phyloP scores from a whole-genome alignment of 64 coral and sea anemone species.

The Montipora sp. region DNA sequence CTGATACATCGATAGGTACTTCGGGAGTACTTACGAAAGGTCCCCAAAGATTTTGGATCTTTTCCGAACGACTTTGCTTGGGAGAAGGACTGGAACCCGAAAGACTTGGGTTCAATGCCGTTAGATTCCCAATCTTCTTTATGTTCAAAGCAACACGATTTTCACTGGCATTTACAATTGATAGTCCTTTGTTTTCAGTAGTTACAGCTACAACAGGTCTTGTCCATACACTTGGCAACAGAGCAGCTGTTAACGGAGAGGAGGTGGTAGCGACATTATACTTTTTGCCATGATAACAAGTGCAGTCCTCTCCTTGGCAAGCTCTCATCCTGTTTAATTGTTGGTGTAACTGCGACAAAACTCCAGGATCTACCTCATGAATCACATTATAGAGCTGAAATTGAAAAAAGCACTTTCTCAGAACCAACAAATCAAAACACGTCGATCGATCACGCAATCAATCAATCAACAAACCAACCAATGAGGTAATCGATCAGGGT shows the following conservation, averaged over 20 bases:
- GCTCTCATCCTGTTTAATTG: constrained; percentile 55
- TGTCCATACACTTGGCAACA: neutral
- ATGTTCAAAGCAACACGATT: neutral
- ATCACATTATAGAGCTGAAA: constrained; percentile 83
- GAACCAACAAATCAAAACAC: too few species aligned
- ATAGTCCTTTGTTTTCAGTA: neutral
- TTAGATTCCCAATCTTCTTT: neutral
- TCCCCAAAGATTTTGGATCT: neutral
- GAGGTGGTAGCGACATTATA: neutral
- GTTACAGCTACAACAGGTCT: too few species aligned
- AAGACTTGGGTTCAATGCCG: neutral
- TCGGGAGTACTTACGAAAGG: neutral
- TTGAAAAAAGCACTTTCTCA: too few species aligned
- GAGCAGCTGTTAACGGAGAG: neutral
- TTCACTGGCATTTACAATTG: neutral
- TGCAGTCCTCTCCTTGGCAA: constrained; percentile 82
- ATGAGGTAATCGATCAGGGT: too few species aligned
- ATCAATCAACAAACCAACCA: too few species aligned
- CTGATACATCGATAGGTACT: neutral
- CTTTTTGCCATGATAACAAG: constrained; percentile 73
- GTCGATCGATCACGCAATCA: too few species aligned
- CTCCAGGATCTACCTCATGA: constrained; percentile 58
- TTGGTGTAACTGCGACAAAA: constrained; percentile 71
- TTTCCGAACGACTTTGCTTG: neutral
- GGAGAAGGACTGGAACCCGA: neutral